Conservation (phyloP, 2,888 invertebrate species). For the Nipponacmea schrenckii region DNA sequence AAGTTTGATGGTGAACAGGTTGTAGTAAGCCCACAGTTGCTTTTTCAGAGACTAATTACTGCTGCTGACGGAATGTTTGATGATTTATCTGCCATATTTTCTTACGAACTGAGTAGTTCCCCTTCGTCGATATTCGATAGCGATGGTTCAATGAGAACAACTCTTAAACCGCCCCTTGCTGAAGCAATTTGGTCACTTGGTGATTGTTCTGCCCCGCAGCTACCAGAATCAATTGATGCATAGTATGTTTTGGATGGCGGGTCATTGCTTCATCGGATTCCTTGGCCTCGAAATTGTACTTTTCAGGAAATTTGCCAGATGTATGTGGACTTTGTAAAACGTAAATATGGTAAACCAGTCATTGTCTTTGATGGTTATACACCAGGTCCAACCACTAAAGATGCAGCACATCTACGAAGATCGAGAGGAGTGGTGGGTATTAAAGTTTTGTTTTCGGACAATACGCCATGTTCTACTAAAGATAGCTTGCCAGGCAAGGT, state of each 20-base stretch:
- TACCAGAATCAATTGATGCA: background rate
- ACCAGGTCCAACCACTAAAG: conserved; percentile 28
- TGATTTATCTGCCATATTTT: conserved; percentile 20
- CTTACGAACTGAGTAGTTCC: conserved; percentile 25
- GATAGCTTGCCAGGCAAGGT: no score
- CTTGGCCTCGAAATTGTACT: conserved; percentile 23
- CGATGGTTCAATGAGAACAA: conserved; percentile 13
- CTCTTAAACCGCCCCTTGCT: conserved; percentile 30
- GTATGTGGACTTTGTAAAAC: conserved; percentile 21
- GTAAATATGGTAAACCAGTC: conserved; percentile 12
- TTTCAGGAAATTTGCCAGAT: conserved; percentile 17
- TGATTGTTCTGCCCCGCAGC: background rate
- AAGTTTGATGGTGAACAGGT: conserved; percentile 20
- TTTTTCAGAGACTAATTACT: conserved; percentile 33
- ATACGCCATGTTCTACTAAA: conserved; percentile 31
- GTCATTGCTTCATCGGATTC: conserved; percentile 25
- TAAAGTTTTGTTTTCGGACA: conserved; percentile 30
- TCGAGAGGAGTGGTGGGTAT: conserved; percentile 21
- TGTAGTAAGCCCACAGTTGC: conserved; percentile 28
- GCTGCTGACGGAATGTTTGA: conserved; percentile 10
- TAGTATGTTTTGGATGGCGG: conserved; percentile 30
- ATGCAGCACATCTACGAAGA: conserved; percentile 27
- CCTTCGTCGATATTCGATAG: conserved; percentile 33
- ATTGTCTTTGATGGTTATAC: conserved; percentile 39
- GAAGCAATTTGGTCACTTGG: conserved; percentile 21